Conservation (phyloP, 2,113 vertebrate genomes). For the Vireo altiloquus region DNA sequence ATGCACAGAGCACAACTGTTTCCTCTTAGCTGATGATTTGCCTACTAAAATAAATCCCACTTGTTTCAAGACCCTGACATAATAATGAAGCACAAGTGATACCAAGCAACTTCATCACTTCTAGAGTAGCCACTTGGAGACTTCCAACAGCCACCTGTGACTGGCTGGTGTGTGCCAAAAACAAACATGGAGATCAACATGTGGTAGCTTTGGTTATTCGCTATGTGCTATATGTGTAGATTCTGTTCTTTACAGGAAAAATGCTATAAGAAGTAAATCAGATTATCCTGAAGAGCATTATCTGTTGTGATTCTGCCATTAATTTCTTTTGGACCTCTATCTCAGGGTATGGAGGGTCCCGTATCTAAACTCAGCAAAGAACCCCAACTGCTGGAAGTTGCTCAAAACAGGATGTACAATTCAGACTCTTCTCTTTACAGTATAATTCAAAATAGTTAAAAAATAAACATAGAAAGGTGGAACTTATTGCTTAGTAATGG, state of each 20-base stretch:
- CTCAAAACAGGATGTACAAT: neutral
- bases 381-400: neutral
- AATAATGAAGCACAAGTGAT: neutral
- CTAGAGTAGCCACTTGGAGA: neutral
- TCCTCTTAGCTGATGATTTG: slow-evolving; percentile 3
- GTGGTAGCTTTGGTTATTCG: neutral
- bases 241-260: neutral
- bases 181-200: neutral
- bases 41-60: neutral
- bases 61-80: neutral
- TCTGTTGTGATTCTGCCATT: neutral
- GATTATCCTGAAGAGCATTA: neutral
- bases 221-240: neutral
- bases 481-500: neutral
- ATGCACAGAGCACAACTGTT: neutral
- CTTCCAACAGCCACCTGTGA: neutral
- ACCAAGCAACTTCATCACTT: neutral
- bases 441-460: neutral
- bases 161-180: neutral
- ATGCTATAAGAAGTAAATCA: neutral
- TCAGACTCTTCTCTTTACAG: neutral
- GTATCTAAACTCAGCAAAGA: neutral
- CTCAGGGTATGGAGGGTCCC: neutral
- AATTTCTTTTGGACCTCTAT: neutral
- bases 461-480: neutral